These are phyloP conservation scores for Nematolebias whitei DNA, from an alignment of 2,113 vertebrate species.

Conservation along the genomic window DNA sequence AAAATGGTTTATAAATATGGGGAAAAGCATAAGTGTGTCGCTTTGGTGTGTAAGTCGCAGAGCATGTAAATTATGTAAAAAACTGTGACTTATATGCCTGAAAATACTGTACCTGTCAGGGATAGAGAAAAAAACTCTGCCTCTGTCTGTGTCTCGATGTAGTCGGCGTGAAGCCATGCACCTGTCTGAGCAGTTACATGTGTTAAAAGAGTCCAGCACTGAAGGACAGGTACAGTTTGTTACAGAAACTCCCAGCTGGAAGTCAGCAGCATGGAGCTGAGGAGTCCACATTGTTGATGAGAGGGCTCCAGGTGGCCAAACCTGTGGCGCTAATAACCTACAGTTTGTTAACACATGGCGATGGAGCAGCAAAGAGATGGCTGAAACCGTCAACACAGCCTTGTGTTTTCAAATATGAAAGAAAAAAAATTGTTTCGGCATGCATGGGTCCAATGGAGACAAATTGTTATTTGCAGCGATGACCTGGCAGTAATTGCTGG, in stretches of 20 bases:
- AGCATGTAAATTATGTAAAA: too few relatives aligned
- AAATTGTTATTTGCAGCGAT: constrained; percentile 64
- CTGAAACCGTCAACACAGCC: constrained; percentile 23
- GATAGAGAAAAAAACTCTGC: constrained; percentile 1
- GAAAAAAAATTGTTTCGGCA: constrained; percentile 34
- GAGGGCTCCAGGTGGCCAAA: constrained; percentile 47
- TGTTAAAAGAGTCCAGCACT: constrained; percentile 47
- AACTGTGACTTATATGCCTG: too few relatives aligned
- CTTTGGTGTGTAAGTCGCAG: too few relatives aligned
- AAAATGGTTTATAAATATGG: too few relatives aligned
- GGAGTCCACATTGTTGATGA: constrained; percentile 42
- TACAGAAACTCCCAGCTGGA: constrained; percentile 26
- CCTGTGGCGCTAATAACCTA: constrained; percentile 19
- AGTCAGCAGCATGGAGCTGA: constrained; percentile 20
- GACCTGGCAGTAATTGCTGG: constrained; percentile 61
- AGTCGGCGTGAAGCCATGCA: constrained; percentile 16
- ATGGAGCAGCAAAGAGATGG: not conserved
- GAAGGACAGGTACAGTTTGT: constrained; percentile 42
- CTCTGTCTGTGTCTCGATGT: not conserved
- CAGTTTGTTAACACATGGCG: constrained; percentile 20
- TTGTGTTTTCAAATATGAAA: constrained; percentile 28
- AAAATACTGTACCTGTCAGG: not conserved
- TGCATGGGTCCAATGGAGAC: constrained; percentile 42
- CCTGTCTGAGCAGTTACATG: constrained; percentile 48
- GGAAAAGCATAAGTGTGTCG: too few relatives aligned